These are phyloP conservation scores for Chalcosyrphus nemorum DNA, from an alignment of 2,888 invertebrate species.

Conservation along the genomic window DNA sequence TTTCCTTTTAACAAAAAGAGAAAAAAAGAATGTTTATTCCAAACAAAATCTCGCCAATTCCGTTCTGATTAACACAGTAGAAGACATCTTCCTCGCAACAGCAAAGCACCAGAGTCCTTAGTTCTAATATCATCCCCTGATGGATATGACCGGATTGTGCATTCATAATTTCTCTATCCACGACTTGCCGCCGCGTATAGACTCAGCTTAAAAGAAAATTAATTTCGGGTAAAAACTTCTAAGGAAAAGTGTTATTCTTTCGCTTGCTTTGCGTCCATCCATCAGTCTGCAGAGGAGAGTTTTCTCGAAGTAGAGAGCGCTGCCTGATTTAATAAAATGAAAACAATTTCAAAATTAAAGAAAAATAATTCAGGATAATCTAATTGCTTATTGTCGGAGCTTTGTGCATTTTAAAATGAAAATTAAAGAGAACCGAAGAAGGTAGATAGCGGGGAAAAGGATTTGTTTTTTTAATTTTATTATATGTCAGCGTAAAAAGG, in stretches of 20 bases:
- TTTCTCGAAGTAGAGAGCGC: neutral
- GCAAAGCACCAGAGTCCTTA: slow-evolving; percentile 7
- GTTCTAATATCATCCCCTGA: slow-evolving; percentile 19
- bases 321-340: slow-evolving; percentile 70
- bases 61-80: slow-evolving; percentile 40
- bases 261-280: slow-evolving; percentile 42
- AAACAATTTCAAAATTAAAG: slow-evolving; percentile 73
- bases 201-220: slow-evolving; percentile 67
- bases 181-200: neutral
- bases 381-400: slow-evolving; percentile 68
- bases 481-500: slow-evolving; percentile 7
- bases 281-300: neutral
- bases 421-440: slow-evolving; percentile 1
- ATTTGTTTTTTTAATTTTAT: slow-evolving; percentile 38
- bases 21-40: slow-evolving; percentile 18
- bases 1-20: slow-evolving; percentile 9
- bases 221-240: slow-evolving; percentile 67
- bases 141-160: slow-evolving; percentile 59
- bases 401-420: slow-evolving; percentile 68
- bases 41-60: slow-evolving; percentile 39
- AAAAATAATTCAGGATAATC: slow-evolving; percentile 73
- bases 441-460: neutral
- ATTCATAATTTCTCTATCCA: slow-evolving; percentile 55
- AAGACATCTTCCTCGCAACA: slow-evolving; percentile 12
- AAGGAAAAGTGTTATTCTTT: slow-evolving; percentile 67